Conservation (phyloP, 2,888 invertebrate genomes). For the Blomia tropicalis region DNA sequence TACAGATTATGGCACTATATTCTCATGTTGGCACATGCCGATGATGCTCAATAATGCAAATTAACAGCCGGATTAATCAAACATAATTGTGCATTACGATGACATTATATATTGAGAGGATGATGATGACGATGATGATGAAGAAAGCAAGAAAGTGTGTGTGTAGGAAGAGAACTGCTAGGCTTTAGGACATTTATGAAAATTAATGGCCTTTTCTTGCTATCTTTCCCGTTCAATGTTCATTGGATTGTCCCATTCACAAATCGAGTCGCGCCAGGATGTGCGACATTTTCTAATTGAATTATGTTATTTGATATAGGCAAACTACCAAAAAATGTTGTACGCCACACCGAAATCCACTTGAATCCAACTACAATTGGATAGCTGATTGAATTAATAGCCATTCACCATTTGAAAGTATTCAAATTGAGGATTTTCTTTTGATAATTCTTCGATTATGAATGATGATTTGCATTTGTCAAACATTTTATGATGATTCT, state of each 20-base stretch:
- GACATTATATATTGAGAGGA: no score
- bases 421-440: no score
- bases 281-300: constrained; percentile 13
- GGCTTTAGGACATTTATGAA: background rate
- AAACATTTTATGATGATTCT: no score
- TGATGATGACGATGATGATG: background rate
- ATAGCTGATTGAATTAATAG: constrained; percentile 13
- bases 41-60: constrained; percentile 8
- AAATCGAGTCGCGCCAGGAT: constrained; percentile 1
- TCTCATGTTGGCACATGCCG: no score
- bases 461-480: constrained; percentile 13
- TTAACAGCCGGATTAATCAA: constrained; percentile 10
- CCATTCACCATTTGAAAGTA: constrained; percentile 4
- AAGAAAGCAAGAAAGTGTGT: background rate
- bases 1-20: no score
- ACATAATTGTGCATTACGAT: constrained; percentile 4
- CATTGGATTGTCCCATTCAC: background rate
- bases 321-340: background rate
- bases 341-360: no score
- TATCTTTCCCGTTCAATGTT: background rate
- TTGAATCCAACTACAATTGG: no score
- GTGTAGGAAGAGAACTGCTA: no score
- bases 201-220: constrained; percentile 9
- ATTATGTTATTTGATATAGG: background rate
- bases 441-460: constrained; percentile 14